Evolutionary conservation across 1,140 invertebrate species (phyloP), one percentile per base, ranked within the genome.

Genomic region (Brachystomella parvula): DNA sequence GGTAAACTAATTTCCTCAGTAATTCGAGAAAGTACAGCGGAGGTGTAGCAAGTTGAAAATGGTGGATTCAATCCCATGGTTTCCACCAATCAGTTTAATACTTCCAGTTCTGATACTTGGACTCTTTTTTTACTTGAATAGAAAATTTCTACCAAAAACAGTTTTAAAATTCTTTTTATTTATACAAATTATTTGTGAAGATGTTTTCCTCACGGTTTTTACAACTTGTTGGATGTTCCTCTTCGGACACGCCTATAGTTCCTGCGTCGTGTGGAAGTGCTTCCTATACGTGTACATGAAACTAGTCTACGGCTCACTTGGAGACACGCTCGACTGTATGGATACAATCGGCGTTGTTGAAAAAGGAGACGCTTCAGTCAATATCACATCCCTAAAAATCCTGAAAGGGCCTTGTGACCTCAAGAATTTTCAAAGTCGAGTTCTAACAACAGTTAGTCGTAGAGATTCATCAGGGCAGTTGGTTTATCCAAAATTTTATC

Each of bases 401-500:
- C 47, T 72, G 9, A 30, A 68, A 58, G 67, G 71, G 21, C 9
- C 29, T 3, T 63, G 61, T 64, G 66, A 72, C 30, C 21, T 72
- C 39, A 65, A 60, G 53, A 65, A 69, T 33, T 49, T 72, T 6
- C 28, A 64, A 57, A 15, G 24, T 2, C 33, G 61, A 30, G 62
- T 62, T 30, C 28, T 61, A 31, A 47, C 29, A 53, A 67, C 71
- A n/a, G 66, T 70, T 9, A 49, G 65, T 29, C 33, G 61, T 2
- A 33, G 62, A 3, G 0, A 30, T 15, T 1, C 28, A 59, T 56
- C 31, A 19, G 71, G 68, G 35, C 35, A 59, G 21, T 57, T 68
- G 1, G 47, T 67, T 1, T 70, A 61, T 47, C 68, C 67, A 30
- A 72, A 72, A 39, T 72, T 72, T 47, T 61, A 63, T 33, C 71